Percentiles rank a stretch among this genome's conserved stretches.
These are phyloP conservation scores for Tethya wilhelma DNA, from an alignment of 37 sponge, comb jelly and placozoan genomes.

Conservation along the genomic window DNA sequence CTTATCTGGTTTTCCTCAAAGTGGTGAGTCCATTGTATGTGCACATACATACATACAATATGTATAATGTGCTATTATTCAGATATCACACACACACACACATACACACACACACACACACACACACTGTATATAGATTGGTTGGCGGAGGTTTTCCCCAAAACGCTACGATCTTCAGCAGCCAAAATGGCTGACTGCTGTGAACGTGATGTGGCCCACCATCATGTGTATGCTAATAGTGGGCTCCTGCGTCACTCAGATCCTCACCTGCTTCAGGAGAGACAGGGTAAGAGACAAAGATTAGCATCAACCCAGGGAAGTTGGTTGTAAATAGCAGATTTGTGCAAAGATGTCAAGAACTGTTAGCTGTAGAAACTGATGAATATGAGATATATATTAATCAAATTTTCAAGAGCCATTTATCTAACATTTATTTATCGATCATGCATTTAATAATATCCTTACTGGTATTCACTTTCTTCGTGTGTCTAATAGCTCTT, in stretches of 20 bases:
- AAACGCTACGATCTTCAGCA: constrained; percentile 42
- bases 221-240: constrained; percentile 49
- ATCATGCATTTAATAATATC: too few species aligned
- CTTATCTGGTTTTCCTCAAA: constrained; percentile 73
- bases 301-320: too few species aligned
- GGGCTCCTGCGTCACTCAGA: constrained; percentile 55
- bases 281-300: constrained; percentile 67
- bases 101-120: not conserved
- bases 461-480: too few species aligned
- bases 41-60: not conserved
- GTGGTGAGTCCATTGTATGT: constrained; percentile 48
- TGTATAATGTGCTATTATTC: not conserved
- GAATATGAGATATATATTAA: too few species aligned
- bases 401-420: too few species aligned
- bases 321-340: too few species aligned
- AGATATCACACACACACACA: not conserved
- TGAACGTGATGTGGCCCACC: constrained; percentile 66
- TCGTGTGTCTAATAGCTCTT: too few species aligned
- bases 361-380: too few species aligned
- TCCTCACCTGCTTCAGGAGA: constrained; percentile 64
- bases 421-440: too few species aligned
- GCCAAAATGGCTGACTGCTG: constrained; percentile 10
- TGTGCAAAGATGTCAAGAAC: too few species aligned
- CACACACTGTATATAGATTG: constrained; percentile 25
- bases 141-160: constrained; percentile 48